phyloP scores from a whole-genome alignment of 2,797 vertebrate species.

The Chrosomus eos region DNA sequence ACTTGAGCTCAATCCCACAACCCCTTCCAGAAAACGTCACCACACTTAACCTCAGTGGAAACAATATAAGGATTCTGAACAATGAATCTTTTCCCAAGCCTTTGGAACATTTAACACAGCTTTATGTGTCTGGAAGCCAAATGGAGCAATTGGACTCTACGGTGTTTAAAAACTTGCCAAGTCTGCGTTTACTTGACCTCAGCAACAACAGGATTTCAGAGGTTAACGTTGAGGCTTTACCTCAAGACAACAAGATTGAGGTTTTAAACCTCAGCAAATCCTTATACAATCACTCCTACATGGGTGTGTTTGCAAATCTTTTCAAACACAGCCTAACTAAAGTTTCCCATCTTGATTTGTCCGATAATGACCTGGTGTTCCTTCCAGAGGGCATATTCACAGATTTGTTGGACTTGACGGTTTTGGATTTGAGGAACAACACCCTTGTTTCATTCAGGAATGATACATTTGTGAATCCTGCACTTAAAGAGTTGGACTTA shows the following conservation, averaged over 20 bases:
- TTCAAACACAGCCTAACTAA: conserved; percentile 70
- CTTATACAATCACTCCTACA: conserved; percentile 65
- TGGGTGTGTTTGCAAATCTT: conserved; percentile 50
- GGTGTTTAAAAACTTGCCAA: conserved; percentile 83
- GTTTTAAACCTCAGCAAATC: conserved; percentile 80
- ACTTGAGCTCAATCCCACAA: conserved; percentile 81
- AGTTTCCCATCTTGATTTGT: conserved; percentile 77
- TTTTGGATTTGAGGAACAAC: conserved; percentile 87
- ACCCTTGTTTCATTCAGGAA: conserved; percentile 82
- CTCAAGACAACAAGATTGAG: conserved; percentile 73
- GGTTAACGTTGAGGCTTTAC: conserved; percentile 80
- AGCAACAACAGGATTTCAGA: conserved; percentile 82
- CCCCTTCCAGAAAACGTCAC: conserved; percentile 82
- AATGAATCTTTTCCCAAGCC: conserved; percentile 78
- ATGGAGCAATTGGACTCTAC: conserved; percentile 76
- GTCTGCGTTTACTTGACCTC: conserved; percentile 85
- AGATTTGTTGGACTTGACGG: conserved; percentile 73
- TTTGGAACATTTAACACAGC: conserved; percentile 78
- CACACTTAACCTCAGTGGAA: conserved; percentile 85
- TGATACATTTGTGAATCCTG: conserved; percentile 75
- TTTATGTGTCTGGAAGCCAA: conserved; percentile 86
- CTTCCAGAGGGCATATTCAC: conserved; percentile 77
- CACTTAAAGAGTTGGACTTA: conserved; percentile 83
- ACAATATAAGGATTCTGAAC: conserved; percentile 75
- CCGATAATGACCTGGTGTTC: conserved; percentile 80